A percentile compares a stretch with the other conserved stretches of the same genome.
Evolutionary conservation across 1,140 invertebrate species (phyloP).

Genomic region (Drosophila sp.): DNA sequence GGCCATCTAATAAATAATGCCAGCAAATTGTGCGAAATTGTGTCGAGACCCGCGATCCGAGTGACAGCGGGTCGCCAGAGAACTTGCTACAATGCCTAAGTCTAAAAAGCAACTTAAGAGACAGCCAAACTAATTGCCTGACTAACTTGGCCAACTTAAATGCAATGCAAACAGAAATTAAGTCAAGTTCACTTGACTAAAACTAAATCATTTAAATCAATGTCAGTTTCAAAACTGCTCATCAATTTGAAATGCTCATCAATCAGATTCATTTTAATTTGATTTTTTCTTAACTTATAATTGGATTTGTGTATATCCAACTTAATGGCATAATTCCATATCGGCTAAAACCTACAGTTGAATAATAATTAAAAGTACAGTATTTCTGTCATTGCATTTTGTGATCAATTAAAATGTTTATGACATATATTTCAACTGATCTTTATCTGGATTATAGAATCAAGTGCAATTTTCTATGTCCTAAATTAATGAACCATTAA

Average conservation of each 20-base stretch:
- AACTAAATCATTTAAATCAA: neutral
- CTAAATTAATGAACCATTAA: slow-evolving; percentile 3
- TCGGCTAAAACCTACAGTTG: neutral
- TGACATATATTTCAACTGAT: neutral
- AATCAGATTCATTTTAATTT: neutral
- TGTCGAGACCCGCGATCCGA: slow-evolving; percentile 20
- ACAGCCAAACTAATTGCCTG: neutral
- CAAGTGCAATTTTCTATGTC: neutral
- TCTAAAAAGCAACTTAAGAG: neutral
- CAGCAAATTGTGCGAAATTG: slow-evolving; percentile 68
- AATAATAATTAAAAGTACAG: neutral
- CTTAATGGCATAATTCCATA: neutral
- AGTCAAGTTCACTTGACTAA: neutral
- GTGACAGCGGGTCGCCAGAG: slow-evolving; percentile 53
- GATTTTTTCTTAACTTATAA: neutral
- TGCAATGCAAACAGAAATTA: slow-evolving; percentile 13
- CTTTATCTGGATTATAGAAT: slow-evolving; percentile 3
- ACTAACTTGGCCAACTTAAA: neutral
- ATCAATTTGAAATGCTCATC: slow-evolving; percentile 3
- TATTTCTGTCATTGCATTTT: neutral
- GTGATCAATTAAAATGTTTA: slow-evolving; percentile 5
- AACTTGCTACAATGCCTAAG: slow-evolving; percentile 54
- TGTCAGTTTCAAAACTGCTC: neutral
- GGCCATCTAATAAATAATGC: slow-evolving; percentile 81
- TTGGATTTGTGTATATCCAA: neutral